A percentile compares a stretch with the other conserved stretches of the same genome.
Conservation (phyloP, 2,888 invertebrate species). For the Netelia virgata region DNA sequence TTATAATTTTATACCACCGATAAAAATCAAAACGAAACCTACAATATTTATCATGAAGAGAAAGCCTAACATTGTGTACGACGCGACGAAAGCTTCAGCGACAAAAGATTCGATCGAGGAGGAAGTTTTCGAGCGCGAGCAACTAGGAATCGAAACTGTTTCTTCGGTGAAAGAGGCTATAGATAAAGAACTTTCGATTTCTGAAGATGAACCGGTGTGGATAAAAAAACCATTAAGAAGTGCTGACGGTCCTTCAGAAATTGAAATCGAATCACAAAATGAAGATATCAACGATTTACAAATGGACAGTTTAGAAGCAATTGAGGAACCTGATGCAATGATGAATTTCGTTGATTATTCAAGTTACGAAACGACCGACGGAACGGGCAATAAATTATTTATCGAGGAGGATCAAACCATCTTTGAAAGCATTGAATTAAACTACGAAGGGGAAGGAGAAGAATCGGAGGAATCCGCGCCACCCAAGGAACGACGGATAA, state of each 20-base stretch:
- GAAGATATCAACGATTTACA: background rate
- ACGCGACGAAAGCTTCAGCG: constrained; percentile 80
- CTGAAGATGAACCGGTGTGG: constrained; percentile 37
- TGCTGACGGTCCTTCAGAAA: constrained; percentile 28
- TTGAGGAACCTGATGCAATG: constrained; percentile 34
- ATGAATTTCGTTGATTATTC: constrained; percentile 51
- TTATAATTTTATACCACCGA: constrained; percentile 91
- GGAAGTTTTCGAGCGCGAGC: background rate
- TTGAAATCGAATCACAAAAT: constrained; percentile 31
- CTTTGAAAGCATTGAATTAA: constrained; percentile 67
- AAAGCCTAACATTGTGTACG: constrained; percentile 87
- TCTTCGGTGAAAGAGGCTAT: background rate
- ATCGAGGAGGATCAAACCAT: constrained; percentile 32
- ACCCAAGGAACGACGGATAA: background rate
- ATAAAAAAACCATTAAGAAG: constrained; percentile 19
- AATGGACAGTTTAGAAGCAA: constrained; percentile 41
- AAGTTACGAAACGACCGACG: constrained; percentile 48
- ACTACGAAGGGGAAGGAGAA: constrained; percentile 24
- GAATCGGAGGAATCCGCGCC: constrained; percentile 21
- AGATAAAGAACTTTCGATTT: constrained; percentile 5
- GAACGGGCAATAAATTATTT: constrained; percentile 34
- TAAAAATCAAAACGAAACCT: constrained; percentile 93
- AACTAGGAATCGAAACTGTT: background rate
- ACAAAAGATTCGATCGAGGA: background rate
- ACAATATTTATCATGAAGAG: constrained; percentile 92